Evolutionary conservation across 1,140 invertebrate species (phyloP).

Genomic region (Zaprionus nigranus): DNA sequence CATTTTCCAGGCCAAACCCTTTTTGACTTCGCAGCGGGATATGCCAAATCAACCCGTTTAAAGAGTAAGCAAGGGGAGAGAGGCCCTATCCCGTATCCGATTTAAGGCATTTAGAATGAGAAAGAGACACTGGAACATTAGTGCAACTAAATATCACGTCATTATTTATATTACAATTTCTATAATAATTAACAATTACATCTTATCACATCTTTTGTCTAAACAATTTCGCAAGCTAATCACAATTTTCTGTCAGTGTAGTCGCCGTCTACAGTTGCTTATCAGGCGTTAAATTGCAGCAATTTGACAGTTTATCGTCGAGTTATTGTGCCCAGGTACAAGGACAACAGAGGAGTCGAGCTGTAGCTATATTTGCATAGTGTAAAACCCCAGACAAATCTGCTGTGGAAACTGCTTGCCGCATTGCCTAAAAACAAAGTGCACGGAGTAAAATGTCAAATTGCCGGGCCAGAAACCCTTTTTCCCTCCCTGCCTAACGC

Average conservation of each 20-base stretch:
- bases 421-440: constrained; percentile 61
- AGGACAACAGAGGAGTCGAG: constrained; percentile 50
- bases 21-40: constrained; percentile 58
- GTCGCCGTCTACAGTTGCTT: constrained; percentile 32
- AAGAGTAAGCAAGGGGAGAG: too few species aligned
- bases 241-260: background rate
- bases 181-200: background rate
- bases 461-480: constrained; percentile 20
- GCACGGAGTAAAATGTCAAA: constrained; percentile 61
- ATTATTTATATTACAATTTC: too few species aligned
- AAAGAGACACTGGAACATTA: background rate
- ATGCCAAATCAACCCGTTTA: too few species aligned
- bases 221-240: background rate
- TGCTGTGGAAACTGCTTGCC: background rate
- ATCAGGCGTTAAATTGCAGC: constrained; percentile 77
- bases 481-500: background rate
- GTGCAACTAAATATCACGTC: background rate
- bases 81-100: too few species aligned
- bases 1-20: constrained; percentile 37
- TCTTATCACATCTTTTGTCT: too few species aligned
- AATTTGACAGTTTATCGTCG: constrained; percentile 76
- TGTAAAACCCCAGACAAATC: background rate
- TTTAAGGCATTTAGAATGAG: too few species aligned
- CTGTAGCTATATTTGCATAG: constrained; percentile 56
- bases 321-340: constrained; percentile 27